phyloP scores from a whole-genome alignment of 2,797 vertebrate genomes.

The Liparis tanakae region DNA sequence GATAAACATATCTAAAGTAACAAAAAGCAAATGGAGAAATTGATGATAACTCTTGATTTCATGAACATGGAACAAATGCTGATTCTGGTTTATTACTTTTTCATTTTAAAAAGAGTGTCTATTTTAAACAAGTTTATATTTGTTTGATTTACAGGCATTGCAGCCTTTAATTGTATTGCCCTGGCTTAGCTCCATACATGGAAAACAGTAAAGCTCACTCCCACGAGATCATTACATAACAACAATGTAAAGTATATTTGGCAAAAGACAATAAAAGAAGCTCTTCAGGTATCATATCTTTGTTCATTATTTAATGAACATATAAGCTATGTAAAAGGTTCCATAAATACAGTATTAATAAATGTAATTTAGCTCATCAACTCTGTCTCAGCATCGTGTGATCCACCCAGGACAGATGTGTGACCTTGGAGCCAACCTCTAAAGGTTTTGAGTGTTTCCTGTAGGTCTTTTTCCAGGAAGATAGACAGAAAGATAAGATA shows the following conservation, averaged over 20 bases:
- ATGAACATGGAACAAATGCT: constrained; percentile 24
- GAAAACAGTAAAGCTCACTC: no score
- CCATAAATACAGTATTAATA: background rate
- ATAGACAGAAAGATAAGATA: background rate
- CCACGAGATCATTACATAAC: background rate
- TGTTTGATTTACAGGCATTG: no score
- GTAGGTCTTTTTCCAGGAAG: constrained; percentile 7
- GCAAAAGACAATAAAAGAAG: background rate
- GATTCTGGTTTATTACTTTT: constrained; percentile 75
- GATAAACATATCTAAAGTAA: constrained; percentile 15
- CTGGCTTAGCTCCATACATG: no score
- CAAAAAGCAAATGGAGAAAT: constrained; percentile 15
- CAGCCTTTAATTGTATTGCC: no score
- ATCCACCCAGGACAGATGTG: background rate
- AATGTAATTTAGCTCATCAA: background rate
- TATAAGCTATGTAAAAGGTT: background rate
- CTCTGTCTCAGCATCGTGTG: background rate
- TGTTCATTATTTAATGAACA: background rate
- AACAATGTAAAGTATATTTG: background rate
- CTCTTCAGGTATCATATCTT: background rate
- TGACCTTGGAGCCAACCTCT: constrained; percentile 18
- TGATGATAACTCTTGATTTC: background rate
- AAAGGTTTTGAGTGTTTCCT: background rate
- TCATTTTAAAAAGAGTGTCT: background rate
- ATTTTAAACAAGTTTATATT: background rate